phyloP scores from a whole-genome alignment of 2,113 vertebrate species.

The Scatophagus argus region DNA sequence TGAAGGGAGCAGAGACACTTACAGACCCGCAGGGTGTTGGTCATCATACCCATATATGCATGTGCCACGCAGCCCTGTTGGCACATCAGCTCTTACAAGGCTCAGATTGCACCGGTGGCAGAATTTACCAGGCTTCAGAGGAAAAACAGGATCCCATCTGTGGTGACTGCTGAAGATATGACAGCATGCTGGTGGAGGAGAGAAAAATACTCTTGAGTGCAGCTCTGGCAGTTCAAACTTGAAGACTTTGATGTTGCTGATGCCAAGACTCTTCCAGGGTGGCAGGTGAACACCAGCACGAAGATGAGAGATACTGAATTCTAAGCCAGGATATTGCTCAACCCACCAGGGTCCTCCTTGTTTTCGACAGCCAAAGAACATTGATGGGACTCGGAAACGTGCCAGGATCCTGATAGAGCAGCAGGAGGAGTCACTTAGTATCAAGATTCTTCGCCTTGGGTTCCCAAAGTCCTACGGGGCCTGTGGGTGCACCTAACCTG shows the following conservation, averaged over 20 bases:
- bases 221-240: slow-evolving; percentile 21
- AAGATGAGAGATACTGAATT: slow-evolving; percentile 21
- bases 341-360: background rate
- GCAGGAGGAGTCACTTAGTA: background rate
- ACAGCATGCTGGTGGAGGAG: slow-evolving; percentile 35
- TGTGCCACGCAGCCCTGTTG: slow-evolving; percentile 7
- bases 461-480: background rate
- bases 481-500: background rate
- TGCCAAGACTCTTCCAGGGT: slow-evolving; percentile 11
- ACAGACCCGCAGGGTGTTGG: slow-evolving; percentile 12
- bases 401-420: background rate
- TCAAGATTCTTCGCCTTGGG: background rate
- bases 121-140: slow-evolving; percentile 30
- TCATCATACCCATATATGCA: slow-evolving; percentile 9
- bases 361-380: slow-evolving; percentile 12
- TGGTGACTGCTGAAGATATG: slow-evolving; percentile 22
- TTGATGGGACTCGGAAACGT: background rate
- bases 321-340: background rate
- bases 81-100: slow-evolving; percentile 9
- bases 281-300: slow-evolving; percentile 6
- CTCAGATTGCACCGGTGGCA: slow-evolving; percentile 16
- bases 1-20: slow-evolving; percentile 11
- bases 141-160: slow-evolving; percentile 26
- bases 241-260: slow-evolving; percentile 20
- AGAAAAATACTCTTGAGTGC: background rate